Conservation (phyloP, 2,888 invertebrate species). For the Mesopsocus fuscifrons region DNA sequence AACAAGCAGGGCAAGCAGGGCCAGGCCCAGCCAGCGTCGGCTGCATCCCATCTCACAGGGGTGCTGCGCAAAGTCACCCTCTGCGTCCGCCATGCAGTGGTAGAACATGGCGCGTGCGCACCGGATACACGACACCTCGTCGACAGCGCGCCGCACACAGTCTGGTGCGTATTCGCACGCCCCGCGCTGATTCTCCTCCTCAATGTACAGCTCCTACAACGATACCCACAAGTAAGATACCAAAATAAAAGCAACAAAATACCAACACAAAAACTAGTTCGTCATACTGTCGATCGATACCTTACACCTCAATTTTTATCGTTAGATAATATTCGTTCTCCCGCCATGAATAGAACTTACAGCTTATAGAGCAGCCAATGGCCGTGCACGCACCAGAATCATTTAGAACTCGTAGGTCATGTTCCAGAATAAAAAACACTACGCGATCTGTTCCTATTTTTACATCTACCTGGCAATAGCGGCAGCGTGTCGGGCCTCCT, state of each 20-base stretch:
- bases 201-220: conserved; percentile 62
- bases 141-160: conserved; percentile 56
- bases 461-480: conserved; percentile 39
- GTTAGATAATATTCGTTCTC: no score
- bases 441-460: no score
- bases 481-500: conserved; percentile 31
- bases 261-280: no score
- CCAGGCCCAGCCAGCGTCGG: conserved; percentile 71
- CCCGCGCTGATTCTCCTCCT: conserved; percentile 71
- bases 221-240: no score
- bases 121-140: conserved; percentile 63
- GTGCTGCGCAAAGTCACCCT: conserved; percentile 68
- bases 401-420: no score
- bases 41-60: conserved; percentile 61
- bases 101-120: conserved; percentile 82
- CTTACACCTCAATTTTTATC: no score
- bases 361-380: no score
- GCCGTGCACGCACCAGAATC: no score
- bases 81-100: conserved; percentile 82
- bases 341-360: no score
- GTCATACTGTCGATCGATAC: no score
- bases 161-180: conserved; percentile 78
- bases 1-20: conserved; percentile 67
- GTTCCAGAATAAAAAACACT: no score
- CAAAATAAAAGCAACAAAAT: no score